Evolutionary conservation across 30 jellyfish, hydroid and myxozoan species (phyloP).

Genomic region (Clytia hemisphaerica): DNA sequence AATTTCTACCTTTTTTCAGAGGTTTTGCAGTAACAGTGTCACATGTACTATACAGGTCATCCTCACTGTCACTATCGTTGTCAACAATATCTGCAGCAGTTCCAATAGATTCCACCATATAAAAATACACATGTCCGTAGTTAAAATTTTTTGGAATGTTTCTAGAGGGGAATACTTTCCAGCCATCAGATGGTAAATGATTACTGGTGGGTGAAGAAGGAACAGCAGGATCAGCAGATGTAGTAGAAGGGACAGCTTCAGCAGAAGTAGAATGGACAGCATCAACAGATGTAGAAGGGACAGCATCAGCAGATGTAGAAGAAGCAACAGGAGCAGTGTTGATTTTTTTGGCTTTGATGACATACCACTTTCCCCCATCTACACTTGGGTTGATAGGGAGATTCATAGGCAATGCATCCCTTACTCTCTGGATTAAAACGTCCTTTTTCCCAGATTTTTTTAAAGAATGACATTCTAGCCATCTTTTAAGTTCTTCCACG

Average conservation of each 20-base stretch:
- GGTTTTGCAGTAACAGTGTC: conserved; percentile 19
- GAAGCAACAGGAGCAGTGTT: too few relatives aligned
- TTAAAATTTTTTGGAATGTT: too few relatives aligned
- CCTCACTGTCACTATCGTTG: not conserved
- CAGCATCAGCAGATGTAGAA: too few relatives aligned
- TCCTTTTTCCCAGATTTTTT: conserved; percentile 32
- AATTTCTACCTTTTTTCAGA: conserved; percentile 5
- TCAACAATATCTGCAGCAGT: not conserved
- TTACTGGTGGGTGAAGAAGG: too few relatives aligned
- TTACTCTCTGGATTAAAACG: conserved; percentile 28
- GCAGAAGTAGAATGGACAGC: too few relatives aligned
- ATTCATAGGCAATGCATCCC: conserved; percentile 25
- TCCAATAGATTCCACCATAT: not conserved
- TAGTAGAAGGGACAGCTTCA: too few relatives aligned
- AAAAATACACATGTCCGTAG: conserved; percentile 25
- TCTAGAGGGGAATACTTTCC: too few relatives aligned
- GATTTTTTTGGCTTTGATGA: conserved; percentile 24
- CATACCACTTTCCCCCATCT: conserved; percentile 51
- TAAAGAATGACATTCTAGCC: conserved; percentile 50
- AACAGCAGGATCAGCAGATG: too few relatives aligned
- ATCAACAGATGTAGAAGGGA: too few relatives aligned
- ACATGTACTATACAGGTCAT: conserved; percentile 1
- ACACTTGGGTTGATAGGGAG: conserved; percentile 36
- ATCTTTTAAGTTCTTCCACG: conserved; percentile 44
- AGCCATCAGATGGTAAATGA: too few relatives aligned